Conservation (phyloP, 1,140 invertebrate species). For the Heterodera schachtii region DNA sequence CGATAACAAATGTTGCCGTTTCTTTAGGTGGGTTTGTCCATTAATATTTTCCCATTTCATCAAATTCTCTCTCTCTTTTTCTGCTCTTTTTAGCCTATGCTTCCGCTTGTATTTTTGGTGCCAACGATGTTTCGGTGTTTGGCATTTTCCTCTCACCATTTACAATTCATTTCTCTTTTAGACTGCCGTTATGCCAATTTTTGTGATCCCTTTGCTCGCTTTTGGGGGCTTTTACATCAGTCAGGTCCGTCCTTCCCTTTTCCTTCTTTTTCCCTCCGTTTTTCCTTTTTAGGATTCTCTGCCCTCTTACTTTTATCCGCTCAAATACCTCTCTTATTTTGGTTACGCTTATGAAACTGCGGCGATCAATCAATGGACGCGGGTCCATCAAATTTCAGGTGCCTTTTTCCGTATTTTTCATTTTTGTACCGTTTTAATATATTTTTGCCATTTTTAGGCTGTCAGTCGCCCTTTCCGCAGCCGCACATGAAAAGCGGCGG, state of each 20-base stretch:
- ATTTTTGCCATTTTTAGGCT: constrained; percentile 23
- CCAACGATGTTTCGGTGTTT: constrained; percentile 24
- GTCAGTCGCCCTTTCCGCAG: background rate
- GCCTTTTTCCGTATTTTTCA: background rate
- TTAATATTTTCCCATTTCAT: constrained; percentile 37
- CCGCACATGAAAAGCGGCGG: background rate
- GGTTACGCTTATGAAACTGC: constrained; percentile 88
- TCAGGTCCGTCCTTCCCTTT: constrained; percentile 67
- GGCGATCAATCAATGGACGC: constrained; percentile 88
- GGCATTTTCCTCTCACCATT: background rate
- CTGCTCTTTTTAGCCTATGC: constrained; percentile 32
- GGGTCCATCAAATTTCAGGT: constrained; percentile 65
- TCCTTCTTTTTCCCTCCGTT: background rate
- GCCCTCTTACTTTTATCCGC: constrained; percentile 83
- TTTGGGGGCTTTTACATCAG: constrained; percentile 86
- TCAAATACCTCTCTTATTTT: constrained; percentile 93
- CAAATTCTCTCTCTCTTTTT: background rate
- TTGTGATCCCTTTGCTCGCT: constrained; percentile 85
- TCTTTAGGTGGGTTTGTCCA: constrained; percentile 76
- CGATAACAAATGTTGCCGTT: constrained; percentile 85
- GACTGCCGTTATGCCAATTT: constrained; percentile 79
- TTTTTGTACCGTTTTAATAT: background rate
- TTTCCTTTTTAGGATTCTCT: constrained; percentile 71
- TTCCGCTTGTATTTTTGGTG: constrained; percentile 48
- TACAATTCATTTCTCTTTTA: background rate